Conservation (phyloP, 2,888 invertebrate species). For the Drosophila barbarae region DNA sequence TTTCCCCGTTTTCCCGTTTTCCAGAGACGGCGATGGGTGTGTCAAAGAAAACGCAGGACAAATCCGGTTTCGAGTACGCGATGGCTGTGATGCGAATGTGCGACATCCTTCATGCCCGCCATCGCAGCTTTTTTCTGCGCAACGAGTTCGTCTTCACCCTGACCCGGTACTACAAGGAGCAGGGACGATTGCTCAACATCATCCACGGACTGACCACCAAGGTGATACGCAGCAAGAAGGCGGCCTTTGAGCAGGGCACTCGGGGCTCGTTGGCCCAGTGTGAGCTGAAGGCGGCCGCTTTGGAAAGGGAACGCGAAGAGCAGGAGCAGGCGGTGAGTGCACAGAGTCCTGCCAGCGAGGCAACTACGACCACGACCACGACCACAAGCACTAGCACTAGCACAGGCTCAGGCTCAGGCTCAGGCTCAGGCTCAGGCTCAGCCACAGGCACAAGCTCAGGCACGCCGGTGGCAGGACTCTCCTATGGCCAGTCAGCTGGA, state of each 20-base stretch:
- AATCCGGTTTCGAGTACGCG: constrained; percentile 90
- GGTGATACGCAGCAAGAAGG: constrained; percentile 88
- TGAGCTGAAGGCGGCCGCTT: constrained; percentile 62
- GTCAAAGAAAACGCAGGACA: constrained; percentile 89
- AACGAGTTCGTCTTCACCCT: constrained; percentile 89
- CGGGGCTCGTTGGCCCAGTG: constrained; percentile 79
- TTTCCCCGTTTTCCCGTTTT: constrained; percentile 14
- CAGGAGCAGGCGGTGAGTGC: constrained; percentile 13
- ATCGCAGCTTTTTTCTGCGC: constrained; percentile 88
- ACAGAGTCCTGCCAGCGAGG: constrained; percentile 6
- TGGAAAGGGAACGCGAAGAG: constrained; percentile 49
- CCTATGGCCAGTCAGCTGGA: constrained; percentile 86
- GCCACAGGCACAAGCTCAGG: not conserved
- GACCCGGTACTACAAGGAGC: constrained; percentile 87
- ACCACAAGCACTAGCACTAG: too few species aligned
- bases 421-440: not conserved
- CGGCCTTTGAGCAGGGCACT: constrained; percentile 85
- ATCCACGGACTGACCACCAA: constrained; percentile 91
- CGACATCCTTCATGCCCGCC: constrained; percentile 90
- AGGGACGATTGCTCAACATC: constrained; percentile 86
- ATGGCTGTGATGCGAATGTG: constrained; percentile 95
- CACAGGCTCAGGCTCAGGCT: not conserved
- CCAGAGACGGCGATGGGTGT: constrained; percentile 94
- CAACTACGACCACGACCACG: not conserved
- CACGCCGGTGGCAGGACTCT: constrained; percentile 83